Evolutionary conservation across 2,113 vertebrate genomes (phyloP).

Genomic region (Chloropsis hardwickii): DNA sequence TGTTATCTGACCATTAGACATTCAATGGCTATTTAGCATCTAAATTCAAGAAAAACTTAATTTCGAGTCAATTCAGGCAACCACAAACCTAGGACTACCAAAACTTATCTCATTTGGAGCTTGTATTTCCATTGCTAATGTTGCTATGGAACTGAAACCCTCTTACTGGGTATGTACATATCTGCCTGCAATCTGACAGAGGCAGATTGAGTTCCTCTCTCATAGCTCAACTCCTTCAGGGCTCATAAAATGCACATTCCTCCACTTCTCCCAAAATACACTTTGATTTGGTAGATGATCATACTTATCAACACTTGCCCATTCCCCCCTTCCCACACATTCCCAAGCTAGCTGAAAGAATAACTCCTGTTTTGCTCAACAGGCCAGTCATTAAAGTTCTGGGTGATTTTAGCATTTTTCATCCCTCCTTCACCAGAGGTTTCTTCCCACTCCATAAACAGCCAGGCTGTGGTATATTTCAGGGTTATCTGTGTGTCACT

Average conservation of each 20-base stretch:
- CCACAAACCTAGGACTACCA: not conserved
- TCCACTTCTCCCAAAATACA: not conserved
- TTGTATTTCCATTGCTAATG: not conserved
- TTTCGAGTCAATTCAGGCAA: not conserved
- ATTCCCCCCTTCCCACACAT: not conserved
- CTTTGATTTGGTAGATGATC: not conserved
- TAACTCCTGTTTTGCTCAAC: not conserved
- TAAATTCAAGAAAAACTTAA: not conserved
- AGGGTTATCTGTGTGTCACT: not conserved
- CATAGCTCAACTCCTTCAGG: conserved; percentile 16
- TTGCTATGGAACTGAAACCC: not conserved
- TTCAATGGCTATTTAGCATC: not conserved
- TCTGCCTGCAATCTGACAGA: conserved; percentile 5
- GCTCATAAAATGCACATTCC: conserved; percentile 21
- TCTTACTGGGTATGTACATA: not conserved
- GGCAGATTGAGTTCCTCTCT: not conserved
- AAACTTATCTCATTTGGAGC: not conserved
- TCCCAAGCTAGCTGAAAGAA: not conserved
- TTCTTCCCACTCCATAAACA: not conserved
- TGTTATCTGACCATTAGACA: not conserved
- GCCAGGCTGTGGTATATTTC: not conserved
- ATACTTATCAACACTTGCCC: not conserved
- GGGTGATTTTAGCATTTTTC: not conserved
- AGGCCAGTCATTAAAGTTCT: not conserved
- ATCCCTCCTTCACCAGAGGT: not conserved